Evolutionary conservation across 2,888 invertebrate genomes (phyloP), one percentile per base, ranked within the genome.

Genomic region (Mythimna lalbum): DNA sequence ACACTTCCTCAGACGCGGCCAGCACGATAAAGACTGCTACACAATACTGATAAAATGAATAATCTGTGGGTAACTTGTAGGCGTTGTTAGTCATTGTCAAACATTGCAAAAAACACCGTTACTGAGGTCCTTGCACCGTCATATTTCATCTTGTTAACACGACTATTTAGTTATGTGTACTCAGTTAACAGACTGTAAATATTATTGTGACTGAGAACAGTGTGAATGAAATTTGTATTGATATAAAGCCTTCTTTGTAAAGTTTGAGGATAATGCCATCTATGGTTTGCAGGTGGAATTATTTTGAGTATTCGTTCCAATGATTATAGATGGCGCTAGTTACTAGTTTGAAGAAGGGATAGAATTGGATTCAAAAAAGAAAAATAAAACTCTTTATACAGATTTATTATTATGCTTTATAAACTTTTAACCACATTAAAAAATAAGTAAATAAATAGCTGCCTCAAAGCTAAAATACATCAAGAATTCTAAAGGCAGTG

Each of bases 371-470:
- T 47, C 1, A 3, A 33, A 68, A 68, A 74, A 63, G 10, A 67
- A 70, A 76, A 61, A 60, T 27, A 47, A 36, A 80, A 75, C 78
- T 74, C 74, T 84, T 80, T 84, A 81, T 73, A 87, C 76, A 82
- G 75, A 83, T 87, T 86, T 87, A 87, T 87, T 86, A 86, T 87
- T 86, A 86, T 87, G 87, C 87, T 83, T 87, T 72, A 89, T 92
- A 88, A 90, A 88, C 86, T 89, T 86, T 82, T 86, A 83, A 88
- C 81, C 85, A 79, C 81, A 81, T 86, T 83, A 70, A 86, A 79
- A 86, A 86, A 85, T 88, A 89, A 87, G 85, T 90, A 89, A 85
- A 89, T 88, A 88, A 88, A 87, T 88, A 90, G 85, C 87, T 90
- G 91, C 90, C 90, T 73, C 72, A 76, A 69, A 78, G 74, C 80